Base-by-base conservation (phyloP, 1,140 invertebrate genomes). In the Spodoptera litura region DNA sequence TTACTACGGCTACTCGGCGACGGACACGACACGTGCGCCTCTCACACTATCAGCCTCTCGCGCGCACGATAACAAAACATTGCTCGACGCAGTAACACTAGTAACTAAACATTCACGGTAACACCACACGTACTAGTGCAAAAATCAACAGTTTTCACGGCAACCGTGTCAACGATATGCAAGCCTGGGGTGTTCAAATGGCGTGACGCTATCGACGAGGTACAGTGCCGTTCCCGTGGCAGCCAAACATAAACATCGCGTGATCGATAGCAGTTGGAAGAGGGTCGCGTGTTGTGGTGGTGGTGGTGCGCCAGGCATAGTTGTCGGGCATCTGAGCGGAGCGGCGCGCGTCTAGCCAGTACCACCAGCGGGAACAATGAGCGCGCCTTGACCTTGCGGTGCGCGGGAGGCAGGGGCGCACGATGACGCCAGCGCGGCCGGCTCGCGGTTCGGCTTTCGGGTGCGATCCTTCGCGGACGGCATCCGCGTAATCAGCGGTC, bases 401-500 rank as follows among this genome's bases (percentile, higher is more conserved):
- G 91, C 80, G 87, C 87, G 87, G 89, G 90, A 91, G 89, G 85
- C 83, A 78, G 87, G 83, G 84, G 88, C 76, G 88, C 78, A 83
- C 83, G 90, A 91, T 93, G 92, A 93, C 93, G 93, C 88, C 91
- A 93, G 87, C 91, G 89, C 90, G 91, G 88, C 81, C 91, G 92
- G 88, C 88, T 88, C 90, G 87, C 89, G 86, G 85, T 86, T 90
- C 87, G 93, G 91, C 93, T 94, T 94, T 94, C 91, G 93, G 93
- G 90, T 93, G 91, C 90, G 91, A 94, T 93, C 91, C 91, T 92
- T 88, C 89, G 93, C 87, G 89, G 90, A 89, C 89, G 89, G 86
- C 87, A 93, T 94, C 90, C 93, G 93, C 90, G 91, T 94, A 93
- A 92, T 91, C 91, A 88, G 91, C 85, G 91, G 91, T 91, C 88